Evolutionary conservation across 1,140 invertebrate genomes (phyloP).

Genomic region (Eciton burchellii): DNA sequence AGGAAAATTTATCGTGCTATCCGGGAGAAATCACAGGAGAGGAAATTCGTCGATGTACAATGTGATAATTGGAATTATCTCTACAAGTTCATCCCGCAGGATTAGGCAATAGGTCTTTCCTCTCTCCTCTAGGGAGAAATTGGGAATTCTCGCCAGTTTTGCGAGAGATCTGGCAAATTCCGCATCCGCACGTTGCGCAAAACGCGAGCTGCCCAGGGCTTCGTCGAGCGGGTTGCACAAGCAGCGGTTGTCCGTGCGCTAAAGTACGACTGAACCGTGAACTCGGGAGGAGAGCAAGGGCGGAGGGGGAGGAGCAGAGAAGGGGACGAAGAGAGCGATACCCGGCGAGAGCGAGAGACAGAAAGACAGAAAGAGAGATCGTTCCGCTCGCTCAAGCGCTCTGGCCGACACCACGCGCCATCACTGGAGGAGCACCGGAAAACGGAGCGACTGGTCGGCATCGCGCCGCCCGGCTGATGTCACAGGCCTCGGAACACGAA

Average conservation of each 20-base stretch:
- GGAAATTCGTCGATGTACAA: not conserved
- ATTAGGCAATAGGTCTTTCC: too few species aligned
- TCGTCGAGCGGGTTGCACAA: too few species aligned
- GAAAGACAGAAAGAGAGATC: conserved; percentile 28
- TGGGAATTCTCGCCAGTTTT: too few species aligned
- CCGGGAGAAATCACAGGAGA: not conserved
- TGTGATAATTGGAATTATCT: too few species aligned
- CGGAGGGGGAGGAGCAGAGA: conserved; percentile 3
- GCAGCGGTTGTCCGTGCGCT: too few species aligned
- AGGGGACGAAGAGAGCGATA: conserved; percentile 37
- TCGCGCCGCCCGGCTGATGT: conserved; percentile 4
- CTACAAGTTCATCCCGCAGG: too few species aligned
- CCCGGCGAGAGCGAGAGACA: conserved; percentile 31
- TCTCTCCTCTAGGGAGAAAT: too few species aligned
- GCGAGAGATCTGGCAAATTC: too few species aligned
- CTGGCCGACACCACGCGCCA: conserved; percentile 41
- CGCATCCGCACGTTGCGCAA: too few species aligned
- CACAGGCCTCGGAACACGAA: conserved; percentile 26
- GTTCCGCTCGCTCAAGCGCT: not conserved
- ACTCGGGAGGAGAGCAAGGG: not conserved
- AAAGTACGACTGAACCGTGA: not conserved
- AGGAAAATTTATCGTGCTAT: conserved; percentile 13
- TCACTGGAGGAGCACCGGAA: conserved; percentile 38
- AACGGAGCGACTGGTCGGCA: conserved; percentile 32
- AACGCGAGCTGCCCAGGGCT: too few species aligned